Evolutionary conservation across 2,113 vertebrate species (phyloP), one percentile per base, ranked within the genome.

Genomic region (Chionomys nivalis): DNA sequence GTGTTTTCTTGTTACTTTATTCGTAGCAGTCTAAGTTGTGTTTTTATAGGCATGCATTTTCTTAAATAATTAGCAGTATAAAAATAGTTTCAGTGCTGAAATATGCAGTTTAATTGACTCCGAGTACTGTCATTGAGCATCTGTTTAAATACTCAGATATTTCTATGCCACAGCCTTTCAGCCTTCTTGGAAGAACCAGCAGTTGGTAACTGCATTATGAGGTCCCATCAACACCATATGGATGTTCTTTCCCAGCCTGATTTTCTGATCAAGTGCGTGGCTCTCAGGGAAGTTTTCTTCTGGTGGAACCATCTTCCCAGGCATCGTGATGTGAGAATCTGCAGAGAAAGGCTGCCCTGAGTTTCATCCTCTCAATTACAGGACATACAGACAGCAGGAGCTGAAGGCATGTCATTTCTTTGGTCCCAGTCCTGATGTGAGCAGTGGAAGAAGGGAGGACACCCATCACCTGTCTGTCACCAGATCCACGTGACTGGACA

Each of bases 41-140:
- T 95, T 92, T 61, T 89, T 42, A 82, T 47, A 91, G 78, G 12
- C 12, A 24, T 85, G 42, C 6, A n/a, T 91, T 90, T 83, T 87
- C 19, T 93, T 89, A 47, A 28, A 83, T 94, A 81, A 94, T 95
- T 81, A 96, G 70, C 87, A 49, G 79, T 70, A 77, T 33, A 78
- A 66, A 90, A 13, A 55, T 63, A 66, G 31, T 93, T 94, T 79
- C 6, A 42, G 13, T 92, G 70, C 75, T 88, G 72, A 93, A 52
- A 76, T 72, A 21, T 19, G 3, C 6, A 33, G 66, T 24, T 82
- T 63, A 89, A 85, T 94, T 88, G 72, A 81, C 91, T 73, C 31
- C 75, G 44, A 36, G 55, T 70, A 39, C 26, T 70, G n/a, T 39
- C 31, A 16, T 28, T n/a, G 77, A 93, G 36, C 33, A 42, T 97